Conservation (phyloP, 2,888 invertebrate species). For the Galerucella nymphaeae region DNA sequence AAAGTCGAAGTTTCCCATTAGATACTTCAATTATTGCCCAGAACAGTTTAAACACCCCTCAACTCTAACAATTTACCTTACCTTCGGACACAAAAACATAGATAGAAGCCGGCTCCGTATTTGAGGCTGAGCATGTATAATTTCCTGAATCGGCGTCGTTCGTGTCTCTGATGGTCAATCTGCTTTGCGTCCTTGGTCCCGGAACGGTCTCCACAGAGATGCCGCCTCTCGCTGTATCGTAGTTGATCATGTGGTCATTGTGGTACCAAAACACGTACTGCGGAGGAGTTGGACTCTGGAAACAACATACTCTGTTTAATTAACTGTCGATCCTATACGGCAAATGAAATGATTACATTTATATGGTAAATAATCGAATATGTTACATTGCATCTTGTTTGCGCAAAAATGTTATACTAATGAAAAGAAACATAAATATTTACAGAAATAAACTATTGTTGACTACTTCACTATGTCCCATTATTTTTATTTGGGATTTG, state of each 20-base stretch:
- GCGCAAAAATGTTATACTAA: too few species aligned
- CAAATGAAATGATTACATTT: neutral
- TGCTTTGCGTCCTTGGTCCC: conserved; percentile 86
- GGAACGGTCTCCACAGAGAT: conserved; percentile 86
- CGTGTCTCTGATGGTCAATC: conserved; percentile 85
- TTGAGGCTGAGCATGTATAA: conserved; percentile 90
- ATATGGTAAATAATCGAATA: neutral
- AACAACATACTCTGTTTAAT: conserved; percentile 49
- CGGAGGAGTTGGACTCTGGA: conserved; percentile 90
- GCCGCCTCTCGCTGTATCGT: conserved; percentile 84
- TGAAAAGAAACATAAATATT: too few species aligned
- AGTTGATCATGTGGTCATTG: conserved; percentile 94
- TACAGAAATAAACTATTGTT: too few species aligned
- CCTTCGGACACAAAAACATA: conserved; percentile 90
- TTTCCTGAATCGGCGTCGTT: conserved; percentile 89
- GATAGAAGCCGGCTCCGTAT: conserved; percentile 89
- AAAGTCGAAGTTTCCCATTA: too few species aligned
- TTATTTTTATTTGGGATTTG: too few species aligned
- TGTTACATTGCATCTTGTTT: too few species aligned
- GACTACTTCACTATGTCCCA: too few species aligned
- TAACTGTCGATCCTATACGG: neutral
- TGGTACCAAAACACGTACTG: conserved; percentile 97
- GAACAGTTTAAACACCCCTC: neutral
- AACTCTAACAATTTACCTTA: conserved; percentile 65
- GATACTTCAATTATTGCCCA: too few species aligned